Evolutionary conservation across 2,113 vertebrate genomes (phyloP).

Genomic region (Engraulis encrasicolus): DNA sequence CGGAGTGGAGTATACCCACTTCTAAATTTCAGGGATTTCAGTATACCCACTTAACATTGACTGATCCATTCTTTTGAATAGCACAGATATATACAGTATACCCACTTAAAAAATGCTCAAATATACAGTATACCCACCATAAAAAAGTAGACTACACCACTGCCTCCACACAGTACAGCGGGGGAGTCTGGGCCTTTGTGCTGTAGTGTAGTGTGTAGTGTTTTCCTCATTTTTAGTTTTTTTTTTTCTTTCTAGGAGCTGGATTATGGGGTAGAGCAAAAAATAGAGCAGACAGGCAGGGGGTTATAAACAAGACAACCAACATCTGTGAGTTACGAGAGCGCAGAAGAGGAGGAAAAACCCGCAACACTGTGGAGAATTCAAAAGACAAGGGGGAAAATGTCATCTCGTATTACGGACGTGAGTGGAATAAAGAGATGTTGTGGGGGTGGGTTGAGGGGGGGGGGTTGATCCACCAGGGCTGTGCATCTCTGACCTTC

Average conservation of each 20-base stretch:
- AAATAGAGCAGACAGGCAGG: conserved; percentile 23
- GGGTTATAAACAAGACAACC: not conserved
- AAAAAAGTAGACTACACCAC: no score
- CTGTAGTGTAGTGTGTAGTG: not conserved
- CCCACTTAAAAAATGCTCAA: no score
- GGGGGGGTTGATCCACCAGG: not conserved
- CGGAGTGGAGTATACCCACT: no score
- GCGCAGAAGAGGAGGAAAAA: conserved; percentile 12
- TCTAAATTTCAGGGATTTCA: no score
- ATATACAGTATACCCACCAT: no score
- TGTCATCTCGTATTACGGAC: conserved; percentile 32
- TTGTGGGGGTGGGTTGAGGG: not conserved
- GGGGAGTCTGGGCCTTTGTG: conserved; percentile 5
- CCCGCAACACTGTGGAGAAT: conserved; percentile 29
- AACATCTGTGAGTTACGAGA: conserved; percentile 21
- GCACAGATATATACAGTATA: no score
- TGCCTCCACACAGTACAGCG: no score
- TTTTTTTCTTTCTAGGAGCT: not conserved
- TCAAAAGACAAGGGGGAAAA: conserved; percentile 39
- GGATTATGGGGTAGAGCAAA: conserved; percentile 37
- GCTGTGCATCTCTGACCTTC: conserved; percentile 43
- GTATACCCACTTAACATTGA: no score
- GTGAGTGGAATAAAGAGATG: conserved; percentile 25
- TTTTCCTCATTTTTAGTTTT: no score
- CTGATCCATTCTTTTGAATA: no score